A percentile compares a stretch with the other conserved stretches of the same genome.
Evolutionary conservation across 2,113 vertebrate species (phyloP).

Genomic region (Heliornis fulica): DNA sequence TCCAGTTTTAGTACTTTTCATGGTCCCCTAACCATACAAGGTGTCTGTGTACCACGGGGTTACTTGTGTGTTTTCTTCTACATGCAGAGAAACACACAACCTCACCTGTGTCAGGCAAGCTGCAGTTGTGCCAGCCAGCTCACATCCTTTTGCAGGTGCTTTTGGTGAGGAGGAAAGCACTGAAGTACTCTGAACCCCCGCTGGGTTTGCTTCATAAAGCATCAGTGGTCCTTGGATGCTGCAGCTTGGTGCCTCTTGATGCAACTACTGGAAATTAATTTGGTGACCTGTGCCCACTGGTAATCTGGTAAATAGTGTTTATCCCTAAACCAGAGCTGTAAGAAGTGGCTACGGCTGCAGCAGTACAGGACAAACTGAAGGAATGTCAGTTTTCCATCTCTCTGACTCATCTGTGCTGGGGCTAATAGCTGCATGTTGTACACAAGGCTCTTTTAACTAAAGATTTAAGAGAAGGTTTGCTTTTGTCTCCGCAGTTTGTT

Average conservation of each 20-base stretch:
- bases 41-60: not conserved
- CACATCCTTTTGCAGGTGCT: not conserved
- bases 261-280: not conserved
- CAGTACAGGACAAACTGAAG: not conserved
- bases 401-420: not conserved
- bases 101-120: not conserved
- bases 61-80: not conserved
- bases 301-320: not conserved
- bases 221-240: not conserved
- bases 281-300: not conserved
- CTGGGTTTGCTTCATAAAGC: not conserved
- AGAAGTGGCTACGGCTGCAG: not conserved
- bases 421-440: not conserved
- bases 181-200: not conserved
- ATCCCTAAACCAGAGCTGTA: not conserved
- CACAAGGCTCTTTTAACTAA: not conserved
- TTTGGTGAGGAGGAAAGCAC: not conserved
- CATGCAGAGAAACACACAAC: not conserved
- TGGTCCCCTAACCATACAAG: not conserved
- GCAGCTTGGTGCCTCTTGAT: not conserved
- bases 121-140: not conserved
- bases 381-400: not conserved
- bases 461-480: not conserved
- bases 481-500: conserved; percentile 9
- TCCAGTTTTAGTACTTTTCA: not conserved